Percentiles rank a stretch among this genome's conserved stretches.
phyloP scores from a whole-genome alignment of 2,888 invertebrate genomes.

The Ichneumon xanthorius region DNA sequence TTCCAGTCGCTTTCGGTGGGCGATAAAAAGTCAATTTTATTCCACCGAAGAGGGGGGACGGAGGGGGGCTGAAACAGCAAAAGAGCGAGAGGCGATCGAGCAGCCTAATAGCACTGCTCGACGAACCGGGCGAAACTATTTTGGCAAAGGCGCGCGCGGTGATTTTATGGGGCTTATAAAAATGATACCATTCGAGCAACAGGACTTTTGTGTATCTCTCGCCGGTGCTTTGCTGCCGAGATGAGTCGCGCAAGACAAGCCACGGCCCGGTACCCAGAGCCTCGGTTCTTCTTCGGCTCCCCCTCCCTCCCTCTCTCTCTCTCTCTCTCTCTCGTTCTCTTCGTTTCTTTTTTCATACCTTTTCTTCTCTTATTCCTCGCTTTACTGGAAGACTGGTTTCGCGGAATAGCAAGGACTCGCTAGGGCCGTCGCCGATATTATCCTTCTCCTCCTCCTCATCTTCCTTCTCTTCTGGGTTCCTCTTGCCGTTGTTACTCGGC shows the following conservation, averaged over 20 bases:
- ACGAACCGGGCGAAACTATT: conserved; percentile 71
- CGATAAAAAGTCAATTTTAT: conserved; percentile 80
- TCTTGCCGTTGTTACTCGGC: conserved; percentile 18
- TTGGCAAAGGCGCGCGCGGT: conserved; percentile 68
- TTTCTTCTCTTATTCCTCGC: conserved; percentile 63
- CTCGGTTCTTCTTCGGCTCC: conserved; percentile 44
- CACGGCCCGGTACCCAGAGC: conserved; percentile 52
- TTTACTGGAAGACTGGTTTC: conserved; percentile 69
- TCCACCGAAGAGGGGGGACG: conserved; percentile 58
- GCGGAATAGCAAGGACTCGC: conserved; percentile 65
- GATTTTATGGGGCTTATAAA: conserved; percentile 83
- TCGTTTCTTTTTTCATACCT: conserved; percentile 40
- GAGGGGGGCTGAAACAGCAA: conserved; percentile 39
- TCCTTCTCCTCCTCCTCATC: conserved; percentile 10
- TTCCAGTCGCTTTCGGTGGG: conserved; percentile 76
- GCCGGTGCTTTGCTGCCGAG: conserved; percentile 35
- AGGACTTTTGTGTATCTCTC: conserved; percentile 55
- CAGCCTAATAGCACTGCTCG: conserved; percentile 72
- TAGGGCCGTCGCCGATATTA: conserved; percentile 45
- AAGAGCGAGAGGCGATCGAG: conserved; percentile 43
- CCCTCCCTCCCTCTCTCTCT: conserved; percentile 13
- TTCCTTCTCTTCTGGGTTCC: background rate
- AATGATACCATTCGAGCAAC: conserved; percentile 77
- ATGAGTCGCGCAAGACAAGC: conserved; percentile 64
- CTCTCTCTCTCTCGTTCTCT: conserved; percentile 25